Conservation (phyloP, 2,888 invertebrate species). For the Megalurothrips usitatus region DNA sequence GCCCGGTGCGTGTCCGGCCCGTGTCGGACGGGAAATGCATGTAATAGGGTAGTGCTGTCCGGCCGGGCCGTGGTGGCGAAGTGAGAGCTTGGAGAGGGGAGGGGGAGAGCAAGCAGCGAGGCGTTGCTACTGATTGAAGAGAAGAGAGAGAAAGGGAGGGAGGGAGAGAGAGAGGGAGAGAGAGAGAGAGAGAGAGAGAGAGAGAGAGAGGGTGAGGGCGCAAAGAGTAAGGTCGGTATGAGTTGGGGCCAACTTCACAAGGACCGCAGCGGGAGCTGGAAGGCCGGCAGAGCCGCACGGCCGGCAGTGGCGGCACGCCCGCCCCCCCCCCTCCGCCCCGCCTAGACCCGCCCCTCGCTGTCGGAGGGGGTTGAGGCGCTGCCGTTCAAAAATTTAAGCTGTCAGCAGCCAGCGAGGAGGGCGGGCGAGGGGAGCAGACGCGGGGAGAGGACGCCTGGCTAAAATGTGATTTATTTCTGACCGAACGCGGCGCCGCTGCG, state of each 20-base stretch:
- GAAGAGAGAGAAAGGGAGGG: too few relatives aligned
- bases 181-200: too few relatives aligned
- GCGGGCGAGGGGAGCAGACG: background rate
- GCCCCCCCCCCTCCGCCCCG: background rate
- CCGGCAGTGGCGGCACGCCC: too few relatives aligned
- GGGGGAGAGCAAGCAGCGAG: background rate
- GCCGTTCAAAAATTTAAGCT: conserved; percentile 23
- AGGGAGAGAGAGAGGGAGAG: too few relatives aligned
- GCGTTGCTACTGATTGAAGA: background rate
- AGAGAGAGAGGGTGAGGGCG: background rate
- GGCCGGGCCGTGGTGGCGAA: background rate
- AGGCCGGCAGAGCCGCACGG: too few relatives aligned
- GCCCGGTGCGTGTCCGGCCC: too few relatives aligned
- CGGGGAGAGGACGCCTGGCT: background rate
- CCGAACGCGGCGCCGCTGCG: background rate
- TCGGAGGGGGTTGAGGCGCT: background rate
- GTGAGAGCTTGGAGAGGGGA: background rate
- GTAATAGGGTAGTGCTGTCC: background rate
- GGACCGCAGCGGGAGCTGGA: background rate
- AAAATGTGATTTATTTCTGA: conserved; percentile 25
- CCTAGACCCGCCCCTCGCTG: background rate
- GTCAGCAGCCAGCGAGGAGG: background rate
- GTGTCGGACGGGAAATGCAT: too few relatives aligned
- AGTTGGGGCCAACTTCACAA: conserved; percentile 10
- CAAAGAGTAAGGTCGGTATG: background rate